Base-by-base conservation (phyloP, 2,888 invertebrate genomes). In the Polietes domitor region DNA sequence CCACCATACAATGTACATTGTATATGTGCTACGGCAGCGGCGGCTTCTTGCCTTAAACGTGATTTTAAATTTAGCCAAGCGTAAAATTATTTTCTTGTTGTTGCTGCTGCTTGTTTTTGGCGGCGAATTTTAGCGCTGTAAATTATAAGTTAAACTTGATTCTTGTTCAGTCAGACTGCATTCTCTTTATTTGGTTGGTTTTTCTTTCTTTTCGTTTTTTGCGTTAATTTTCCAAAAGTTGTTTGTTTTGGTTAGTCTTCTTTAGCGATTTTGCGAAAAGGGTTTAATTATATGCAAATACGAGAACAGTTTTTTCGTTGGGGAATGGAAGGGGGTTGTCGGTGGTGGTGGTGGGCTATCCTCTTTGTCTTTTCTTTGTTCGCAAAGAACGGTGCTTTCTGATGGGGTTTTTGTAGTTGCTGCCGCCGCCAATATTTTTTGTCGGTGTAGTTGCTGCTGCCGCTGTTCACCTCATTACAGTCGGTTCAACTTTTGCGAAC, bases 281-380 rank as follows among this genome's bases (percentile, higher is more conserved):
- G 26, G 58, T 58, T 58, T 58, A 58, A 58, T 58, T 58, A 58
- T 58, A 58, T 58, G 58, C 15, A 58, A 58, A 58, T 58, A 58
- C 21, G 12, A 15, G 26, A 24, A 58, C 26, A 15, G 58, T 15
- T 58, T 24, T 26, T 24, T 26, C 3, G 12, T 6, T 58, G n/a
- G n/a, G n/a, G n/a, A n/a, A n/a, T n/a, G n/a, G n/a, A n/a, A n/a
- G n/a, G n/a, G n/a, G n/a, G n/a, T n/a, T n/a, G n/a, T n/a, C n/a
- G n/a, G n/a, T n/a, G n/a, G n/a, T n/a, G n/a, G n/a, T n/a, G n/a
- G n/a, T n/a, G n/a, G n/a, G n/a, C n/a, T n/a, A n/a, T n/a, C n/a
- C n/a, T n/a, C n/a, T 19, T 37, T 37, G 7, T 37, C 55, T 24
- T 24, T 24, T 21, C 21, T 21, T 21, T 24, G 21, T 24, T 55